Evolutionary conservation across 2,113 vertebrate genomes (phyloP), one percentile per base, ranked within the genome.

Genomic region (Anthoscopus minutus): DNA sequence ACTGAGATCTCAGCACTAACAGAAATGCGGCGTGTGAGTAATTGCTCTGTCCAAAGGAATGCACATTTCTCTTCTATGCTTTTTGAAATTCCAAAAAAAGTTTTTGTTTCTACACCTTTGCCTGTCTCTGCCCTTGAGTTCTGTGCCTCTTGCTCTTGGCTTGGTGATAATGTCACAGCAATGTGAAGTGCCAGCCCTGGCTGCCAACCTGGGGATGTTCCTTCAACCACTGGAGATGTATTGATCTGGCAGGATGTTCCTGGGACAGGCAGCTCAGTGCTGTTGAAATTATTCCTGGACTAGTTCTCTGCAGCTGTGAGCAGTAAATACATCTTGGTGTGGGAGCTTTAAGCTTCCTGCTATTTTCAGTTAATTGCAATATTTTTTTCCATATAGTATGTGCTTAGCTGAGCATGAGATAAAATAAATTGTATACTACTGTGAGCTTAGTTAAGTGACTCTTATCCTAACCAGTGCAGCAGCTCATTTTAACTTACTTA

Each of bases 1-100:
- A 97, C 98, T 87, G 99, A 99, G 93, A 98, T 99, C 97, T 97
- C 98, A 33, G 98, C 98, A 40, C 96, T 99, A 91, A 97, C 98
- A 81, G 99, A 99, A 96, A 98, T 99, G 98, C 98, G 99, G 58
- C 98, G 99, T 97, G 99, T 99, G 98, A 98, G 98, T 98, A 97
- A 87, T 3, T 30, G 65, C 44, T 7, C 42, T 0, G 0, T 20
- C 81, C 66, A 10, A 24, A 70, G 65, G 92, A 66, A 70, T 80
- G 71, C 84, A 31, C 21, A 1, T 45, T 45, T 37, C 69, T 83
- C 2, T 2, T 45, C 6, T 23, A 7, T 3, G 17, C 86, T 60
- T 4, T 40, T 31, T 67, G n/a, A 28, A 57, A 64, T 83, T 54
- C 33, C 22, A 4, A 18, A 71, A n/a, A 21, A n/a, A 31, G 23